Evolutionary conservation across 2,888 invertebrate species (phyloP).

Genomic region (Erannis defoliaria): DNA sequence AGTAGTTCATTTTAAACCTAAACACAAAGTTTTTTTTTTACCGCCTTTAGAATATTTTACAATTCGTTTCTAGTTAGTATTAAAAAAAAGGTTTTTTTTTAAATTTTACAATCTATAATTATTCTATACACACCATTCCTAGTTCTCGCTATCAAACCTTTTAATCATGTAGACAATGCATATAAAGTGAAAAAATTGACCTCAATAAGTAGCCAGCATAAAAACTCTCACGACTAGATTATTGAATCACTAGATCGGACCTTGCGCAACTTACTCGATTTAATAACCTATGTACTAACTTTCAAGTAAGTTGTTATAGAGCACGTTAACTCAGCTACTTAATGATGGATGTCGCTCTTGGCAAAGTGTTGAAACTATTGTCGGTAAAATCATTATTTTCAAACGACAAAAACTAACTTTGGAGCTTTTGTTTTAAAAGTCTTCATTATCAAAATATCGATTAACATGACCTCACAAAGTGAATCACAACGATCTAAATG

Average conservation of each 20-base stretch:
- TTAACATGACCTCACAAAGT: not conserved
- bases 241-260: conserved; percentile 31
- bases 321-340: not conserved
- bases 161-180: conserved; percentile 24
- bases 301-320: conserved; percentile 13
- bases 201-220: conserved; percentile 26
- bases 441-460: not conserved
- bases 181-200: conserved; percentile 19
- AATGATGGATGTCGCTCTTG: conserved; percentile 20
- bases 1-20: too few relatives aligned
- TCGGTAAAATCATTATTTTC: not conserved
- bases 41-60: too few relatives aligned
- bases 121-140: conserved; percentile 19
- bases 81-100: too few relatives aligned
- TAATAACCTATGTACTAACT: conserved; percentile 20
- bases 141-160: conserved; percentile 26
- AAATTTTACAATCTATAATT: not conserved
- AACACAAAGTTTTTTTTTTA: too few relatives aligned
- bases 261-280: conserved; percentile 26
- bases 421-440: not conserved
- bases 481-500: not conserved
- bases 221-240: conserved; percentile 29
- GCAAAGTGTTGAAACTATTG: not conserved
- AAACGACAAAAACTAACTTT: not conserved
- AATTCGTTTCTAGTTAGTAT: too few relatives aligned